Conservation (phyloP, 2,113 vertebrate species). For the Podarcis raffonei region DNA sequence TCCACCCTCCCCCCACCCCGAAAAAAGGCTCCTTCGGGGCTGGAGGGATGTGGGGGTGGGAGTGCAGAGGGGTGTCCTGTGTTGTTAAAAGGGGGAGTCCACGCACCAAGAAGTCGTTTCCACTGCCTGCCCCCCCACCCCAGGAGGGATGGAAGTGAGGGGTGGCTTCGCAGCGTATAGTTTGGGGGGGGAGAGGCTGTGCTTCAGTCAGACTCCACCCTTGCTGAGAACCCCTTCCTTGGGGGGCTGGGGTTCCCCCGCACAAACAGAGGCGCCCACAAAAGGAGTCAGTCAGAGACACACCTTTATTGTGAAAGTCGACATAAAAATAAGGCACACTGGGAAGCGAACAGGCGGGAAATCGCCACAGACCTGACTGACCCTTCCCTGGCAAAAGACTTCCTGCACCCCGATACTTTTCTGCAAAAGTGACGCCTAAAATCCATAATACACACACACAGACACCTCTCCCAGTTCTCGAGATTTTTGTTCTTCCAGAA, state of each 20-base stretch:
- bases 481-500: background rate
- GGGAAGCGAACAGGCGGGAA: background rate
- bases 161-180: background rate
- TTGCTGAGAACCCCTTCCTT: background rate
- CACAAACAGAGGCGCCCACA: background rate
- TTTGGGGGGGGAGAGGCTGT: background rate
- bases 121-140: background rate
- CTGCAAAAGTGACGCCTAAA: background rate
- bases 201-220: background rate
- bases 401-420: background rate
- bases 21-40: background rate
- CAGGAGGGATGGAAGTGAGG: background rate
- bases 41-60: background rate
- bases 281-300: background rate
- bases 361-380: fast-evolving
- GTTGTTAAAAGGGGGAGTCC: background rate
- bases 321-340: conserved; percentile 1
- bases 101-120: background rate
- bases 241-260: background rate
- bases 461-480: background rate
- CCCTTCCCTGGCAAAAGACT: background rate
- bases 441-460: background rate
- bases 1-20: background rate
- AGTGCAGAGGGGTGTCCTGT: background rate
- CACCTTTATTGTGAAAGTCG: background rate